Conservation (phyloP, 1,140 invertebrate species). For the Druon quercuslanigerum region DNA sequence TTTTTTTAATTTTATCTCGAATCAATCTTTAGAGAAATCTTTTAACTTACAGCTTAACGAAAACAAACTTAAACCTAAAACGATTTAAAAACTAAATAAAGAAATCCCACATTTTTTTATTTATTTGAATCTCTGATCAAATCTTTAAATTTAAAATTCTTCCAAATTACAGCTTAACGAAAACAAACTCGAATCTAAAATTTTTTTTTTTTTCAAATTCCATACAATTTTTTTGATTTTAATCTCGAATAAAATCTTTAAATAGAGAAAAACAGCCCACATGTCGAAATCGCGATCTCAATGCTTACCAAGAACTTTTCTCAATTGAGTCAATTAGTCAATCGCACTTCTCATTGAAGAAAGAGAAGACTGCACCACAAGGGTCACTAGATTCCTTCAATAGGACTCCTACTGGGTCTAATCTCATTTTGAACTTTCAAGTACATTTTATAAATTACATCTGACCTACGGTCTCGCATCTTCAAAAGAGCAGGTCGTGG, state of each 20-base stretch:
- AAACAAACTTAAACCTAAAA: too few relatives aligned
- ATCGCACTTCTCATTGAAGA: conserved; percentile 64
- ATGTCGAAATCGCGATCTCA: conserved; percentile 47
- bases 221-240: not conserved
- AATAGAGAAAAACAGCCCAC: conserved; percentile 1
- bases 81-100: too few relatives aligned
- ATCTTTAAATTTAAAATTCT: too few relatives aligned
- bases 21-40: too few relatives aligned
- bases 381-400: conserved; percentile 16
- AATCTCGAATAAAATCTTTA: not conserved
- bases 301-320: conserved; percentile 63
- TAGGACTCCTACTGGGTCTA: not conserved
- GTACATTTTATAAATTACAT: not conserved
- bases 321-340: conserved; percentile 69
- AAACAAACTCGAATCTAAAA: too few relatives aligned
- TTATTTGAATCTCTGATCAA: too few relatives aligned
- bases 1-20: too few relatives aligned
- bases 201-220: too few relatives aligned
- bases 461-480: not conserved
- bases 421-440: conserved; percentile 6
- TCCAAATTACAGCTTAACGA: too few relatives aligned
- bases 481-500: not conserved
- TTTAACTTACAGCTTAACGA: too few relatives aligned
- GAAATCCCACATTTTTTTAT: too few relatives aligned
- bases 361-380: conserved; percentile 40